phyloP scores from a whole-genome alignment of 2,113 vertebrate genomes.

The Oxyruncus cristatus region DNA sequence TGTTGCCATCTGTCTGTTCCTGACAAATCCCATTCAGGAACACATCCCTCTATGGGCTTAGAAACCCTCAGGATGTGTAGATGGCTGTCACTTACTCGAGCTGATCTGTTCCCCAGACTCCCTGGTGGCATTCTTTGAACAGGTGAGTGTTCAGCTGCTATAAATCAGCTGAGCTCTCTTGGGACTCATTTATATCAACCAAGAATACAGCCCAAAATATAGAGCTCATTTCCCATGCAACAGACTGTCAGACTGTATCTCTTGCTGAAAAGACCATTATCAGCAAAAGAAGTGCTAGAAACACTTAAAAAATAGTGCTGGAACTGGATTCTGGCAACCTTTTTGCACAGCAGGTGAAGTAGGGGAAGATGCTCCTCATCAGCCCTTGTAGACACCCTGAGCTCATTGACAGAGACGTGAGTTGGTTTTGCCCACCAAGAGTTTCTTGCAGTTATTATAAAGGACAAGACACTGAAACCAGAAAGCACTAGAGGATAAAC shows the following conservation, averaged over 20 bases:
- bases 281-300: not conserved
- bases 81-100: constrained; percentile 6
- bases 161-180: constrained; percentile 1
- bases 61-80: constrained; percentile 15
- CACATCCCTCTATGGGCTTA: not conserved
- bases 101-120: not conserved
- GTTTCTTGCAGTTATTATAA: not conserved
- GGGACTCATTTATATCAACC: constrained; percentile 26
- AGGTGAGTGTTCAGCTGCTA: constrained; percentile 43
- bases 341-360: not conserved
- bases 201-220: not conserved
- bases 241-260: not conserved
- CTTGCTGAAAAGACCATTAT: not conserved
- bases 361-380: not conserved
- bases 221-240: not conserved
- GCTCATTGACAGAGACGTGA: fast-evolving
- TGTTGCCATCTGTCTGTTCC: constrained; percentile 4
- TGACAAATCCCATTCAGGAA: constrained; percentile 12
- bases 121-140: constrained; percentile 1
- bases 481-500: not conserved
- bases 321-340: not conserved
- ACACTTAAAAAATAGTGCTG: not conserved
- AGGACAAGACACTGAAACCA: not conserved
- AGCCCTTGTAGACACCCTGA: not conserved
- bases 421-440: fast-evolving